These are phyloP conservation scores for Sylvicapra grimmia DNA, from an alignment of 2,113 vertebrate species.

Conservation along the genomic window DNA sequence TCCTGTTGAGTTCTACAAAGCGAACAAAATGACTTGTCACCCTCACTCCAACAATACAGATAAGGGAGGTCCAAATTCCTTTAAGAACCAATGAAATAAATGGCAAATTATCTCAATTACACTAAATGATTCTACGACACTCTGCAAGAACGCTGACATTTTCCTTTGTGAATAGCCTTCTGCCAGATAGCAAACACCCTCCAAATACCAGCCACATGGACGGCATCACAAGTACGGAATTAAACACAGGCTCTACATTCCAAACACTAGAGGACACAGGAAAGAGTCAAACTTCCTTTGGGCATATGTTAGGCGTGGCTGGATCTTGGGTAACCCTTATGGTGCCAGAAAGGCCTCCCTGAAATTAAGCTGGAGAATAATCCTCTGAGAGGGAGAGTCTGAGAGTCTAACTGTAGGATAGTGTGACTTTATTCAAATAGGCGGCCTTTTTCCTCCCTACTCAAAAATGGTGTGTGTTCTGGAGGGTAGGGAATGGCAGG, in stretches of 20 bases:
- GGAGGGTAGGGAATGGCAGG: background rate
- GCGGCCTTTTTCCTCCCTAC: background rate
- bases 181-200: background rate
- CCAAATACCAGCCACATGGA: background rate
- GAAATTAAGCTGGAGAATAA: conserved; percentile 3
- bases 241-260: background rate
- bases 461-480: background rate
- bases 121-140: background rate
- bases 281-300: conserved; percentile 35
- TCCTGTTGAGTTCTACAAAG: background rate
- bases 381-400: conserved; percentile 4
- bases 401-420: background rate
- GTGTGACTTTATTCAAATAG: background rate
- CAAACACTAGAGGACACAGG: background rate
- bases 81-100: conserved; percentile 5
- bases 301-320: background rate
- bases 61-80: conserved; percentile 34
- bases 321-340: background rate
- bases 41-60: conserved; percentile 5
- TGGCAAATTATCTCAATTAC: background rate
- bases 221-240: background rate
- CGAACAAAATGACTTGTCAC: conserved; percentile 31
- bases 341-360: background rate
- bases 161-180: background rate
- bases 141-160: background rate